Evolutionary conservation across 30 jellyfish, hydroid and myxozoan genomes (phyloP), one percentile per base, ranked within the genome.

Genomic region (Sanderia malayensis): DNA sequence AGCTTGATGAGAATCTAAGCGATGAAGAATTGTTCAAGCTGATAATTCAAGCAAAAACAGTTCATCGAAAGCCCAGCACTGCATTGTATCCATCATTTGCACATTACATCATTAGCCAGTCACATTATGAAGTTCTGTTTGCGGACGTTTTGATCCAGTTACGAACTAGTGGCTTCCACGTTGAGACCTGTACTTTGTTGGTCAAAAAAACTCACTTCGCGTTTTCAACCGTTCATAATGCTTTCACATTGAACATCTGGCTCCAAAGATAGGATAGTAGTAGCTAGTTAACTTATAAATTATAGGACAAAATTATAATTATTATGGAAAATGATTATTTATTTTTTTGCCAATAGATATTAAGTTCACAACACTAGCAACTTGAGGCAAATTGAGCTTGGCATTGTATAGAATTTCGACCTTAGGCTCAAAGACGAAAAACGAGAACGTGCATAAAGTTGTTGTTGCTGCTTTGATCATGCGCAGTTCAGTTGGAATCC

Each of bases 141-240:
- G 55, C 45, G 23, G 86, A 83, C 25, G 82, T 63, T 0, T 29
- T 83, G 31, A 33, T 8, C 17, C 95, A 83, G 73, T 58, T 83
- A 47, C 58, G 34, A 47, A 21, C 33, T 25, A 79, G 84, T 0
- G 95, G 95, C 44, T 84, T 72, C 31, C 17, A 59, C 18, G 87
- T 67, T 2, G 95, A 83, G 63, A 88, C 95, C 33, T 80, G 88
- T 13, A 44, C 81, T 4, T 74, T 83, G 19, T 31, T 73, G n/a
- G 31, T 74, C 44, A 64, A 67, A 33, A 60, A 41, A 20, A 37
- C 65, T 10, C 88, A 65, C 46, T 18, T 31, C 8, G 71, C 77
- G 7, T 64, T 71, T 30, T 31, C 70, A 15, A 71, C 87, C 3
- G 31, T 83, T 4, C 55, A 55, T 53, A 62, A 70, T 46, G 95